Evolutionary conservation across 2,888 invertebrate species (phyloP), one percentile per base, ranked within the genome.

Genomic region (Drosophila greeni): DNA sequence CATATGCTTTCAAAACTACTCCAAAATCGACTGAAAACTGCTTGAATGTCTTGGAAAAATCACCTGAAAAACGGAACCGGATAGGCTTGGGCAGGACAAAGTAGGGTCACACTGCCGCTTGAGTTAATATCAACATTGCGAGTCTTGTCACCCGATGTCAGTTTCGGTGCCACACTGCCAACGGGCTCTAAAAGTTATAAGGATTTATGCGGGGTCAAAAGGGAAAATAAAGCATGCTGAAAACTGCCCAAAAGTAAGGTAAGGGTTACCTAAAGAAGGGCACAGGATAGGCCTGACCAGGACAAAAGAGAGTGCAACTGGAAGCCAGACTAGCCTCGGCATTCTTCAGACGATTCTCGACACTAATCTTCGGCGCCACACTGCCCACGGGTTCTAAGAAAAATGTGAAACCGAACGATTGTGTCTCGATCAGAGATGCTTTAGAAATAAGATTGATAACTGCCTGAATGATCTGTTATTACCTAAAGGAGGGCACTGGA

Each of bases 401-500:
- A n/a, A n/a, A n/a, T n/a, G n/a, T n/a, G n/a, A n/a, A n/a, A n/a
- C n/a, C n/a, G n/a, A n/a, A n/a, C n/a, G n/a, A n/a, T n/a, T n/a
- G 7, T 29, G 8, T 29, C 18, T 29, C 18, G 18, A 18, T 29
- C 29, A 12, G 8, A 14, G 29, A 18, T 8, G 29, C 18, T 31
- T 14, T 8, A 4, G 7, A 12, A 5, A 7, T 9, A 33, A 55
- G 1, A 7, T 11, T 42, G 16, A 58, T 12, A 70, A 72, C 51
- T 66, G 72, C 64, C 69, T 72, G 82, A 84, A 83, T 75, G 70
- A 3, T n/a, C 11, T 16, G 4, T n/a, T 12, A 26, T 42, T 80
- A 94, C 93, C 93, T 93, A 91, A 92, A 92, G 72, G 91, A 87
- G 76, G 94, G 94, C 84, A 93, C 92, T 66, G 94, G 94, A 89